A percentile compares a stretch with the other conserved stretches of the same genome.
Evolutionary conservation across 2,113 vertebrate genomes (phyloP).

Genomic region (Carlito syrichta): DNA sequence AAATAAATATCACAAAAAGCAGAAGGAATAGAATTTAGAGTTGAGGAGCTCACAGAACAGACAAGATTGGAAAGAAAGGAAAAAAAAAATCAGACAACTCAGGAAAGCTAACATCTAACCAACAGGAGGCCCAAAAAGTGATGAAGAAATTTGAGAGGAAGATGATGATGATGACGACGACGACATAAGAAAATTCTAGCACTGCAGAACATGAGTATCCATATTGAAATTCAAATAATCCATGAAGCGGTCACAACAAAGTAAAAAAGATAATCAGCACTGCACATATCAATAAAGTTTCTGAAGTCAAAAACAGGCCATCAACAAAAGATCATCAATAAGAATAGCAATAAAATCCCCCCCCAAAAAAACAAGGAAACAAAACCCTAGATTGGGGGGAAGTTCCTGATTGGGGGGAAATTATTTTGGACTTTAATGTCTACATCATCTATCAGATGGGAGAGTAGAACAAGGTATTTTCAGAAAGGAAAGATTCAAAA

Average conservation of each 20-base stretch:
- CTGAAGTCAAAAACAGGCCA: not conserved
- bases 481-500: not conserved
- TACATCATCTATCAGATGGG: not conserved
- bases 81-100: not conserved
- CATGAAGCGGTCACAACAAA: constrained; percentile 22
- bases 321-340: not conserved
- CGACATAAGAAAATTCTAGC: constrained; percentile 1
- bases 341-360: not conserved
- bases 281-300: not conserved
- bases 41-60: not conserved
- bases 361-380: constrained; percentile 15
- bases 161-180: too few relatives aligned
- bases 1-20: not conserved
- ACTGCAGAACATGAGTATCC: not conserved
- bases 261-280: not conserved
- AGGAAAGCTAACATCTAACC: constrained; percentile 13
- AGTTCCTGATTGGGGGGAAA: constrained; percentile 19
- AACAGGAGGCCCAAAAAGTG: not conserved
- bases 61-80: not conserved
- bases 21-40: not conserved
- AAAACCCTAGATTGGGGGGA: too few relatives aligned
- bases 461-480: not conserved
- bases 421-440: constrained; percentile 10
- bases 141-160: not conserved
- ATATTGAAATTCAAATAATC: not conserved